Evolutionary conservation across 2,797 vertebrate genomes (phyloP).

Genomic region (Gephyroberyx darwinii): DNA sequence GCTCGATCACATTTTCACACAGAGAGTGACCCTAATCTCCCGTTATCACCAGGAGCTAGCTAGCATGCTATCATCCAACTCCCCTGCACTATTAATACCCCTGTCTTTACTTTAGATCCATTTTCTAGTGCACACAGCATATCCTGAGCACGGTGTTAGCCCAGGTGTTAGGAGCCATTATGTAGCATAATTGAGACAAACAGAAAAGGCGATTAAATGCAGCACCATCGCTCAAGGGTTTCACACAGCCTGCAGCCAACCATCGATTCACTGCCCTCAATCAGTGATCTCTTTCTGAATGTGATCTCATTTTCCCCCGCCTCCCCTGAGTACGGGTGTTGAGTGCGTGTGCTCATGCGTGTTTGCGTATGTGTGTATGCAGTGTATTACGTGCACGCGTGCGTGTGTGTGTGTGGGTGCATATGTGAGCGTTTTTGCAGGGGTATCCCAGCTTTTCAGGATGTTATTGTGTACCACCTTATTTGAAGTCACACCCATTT

Average conservation of each 20-base stretch:
- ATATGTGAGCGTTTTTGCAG: constrained; percentile 15
- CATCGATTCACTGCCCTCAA: constrained; percentile 85
- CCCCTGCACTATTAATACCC: constrained; percentile 65
- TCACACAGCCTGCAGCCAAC: constrained; percentile 75
- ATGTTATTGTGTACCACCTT: constrained; percentile 40
- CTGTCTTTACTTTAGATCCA: constrained; percentile 72
- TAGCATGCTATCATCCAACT: constrained; percentile 45
- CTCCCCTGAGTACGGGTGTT: constrained; percentile 51
- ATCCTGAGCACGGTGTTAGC: constrained; percentile 70
- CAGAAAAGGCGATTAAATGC: constrained; percentile 83
- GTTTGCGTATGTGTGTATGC: constrained; percentile 61
- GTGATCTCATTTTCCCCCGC: constrained; percentile 74
- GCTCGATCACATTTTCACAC: neutral
- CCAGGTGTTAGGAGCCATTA: constrained; percentile 82
- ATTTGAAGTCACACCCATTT: constrained; percentile 42
- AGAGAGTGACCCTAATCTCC: no score
- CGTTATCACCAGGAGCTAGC: constrained; percentile 50
- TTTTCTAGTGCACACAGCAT: constrained; percentile 64
- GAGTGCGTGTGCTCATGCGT: constrained; percentile 49
- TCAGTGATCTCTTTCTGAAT: constrained; percentile 83
- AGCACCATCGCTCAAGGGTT: constrained; percentile 80
- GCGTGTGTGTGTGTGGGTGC: neutral
- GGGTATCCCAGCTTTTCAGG: constrained; percentile 51
- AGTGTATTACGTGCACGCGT: constrained; percentile 21
- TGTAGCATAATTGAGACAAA: constrained; percentile 85